Percentiles rank a stretch among this genome's conserved stretches.
phyloP scores from a whole-genome alignment of 1,140 invertebrate species.

The Rhynchophorus ferrugineus region DNA sequence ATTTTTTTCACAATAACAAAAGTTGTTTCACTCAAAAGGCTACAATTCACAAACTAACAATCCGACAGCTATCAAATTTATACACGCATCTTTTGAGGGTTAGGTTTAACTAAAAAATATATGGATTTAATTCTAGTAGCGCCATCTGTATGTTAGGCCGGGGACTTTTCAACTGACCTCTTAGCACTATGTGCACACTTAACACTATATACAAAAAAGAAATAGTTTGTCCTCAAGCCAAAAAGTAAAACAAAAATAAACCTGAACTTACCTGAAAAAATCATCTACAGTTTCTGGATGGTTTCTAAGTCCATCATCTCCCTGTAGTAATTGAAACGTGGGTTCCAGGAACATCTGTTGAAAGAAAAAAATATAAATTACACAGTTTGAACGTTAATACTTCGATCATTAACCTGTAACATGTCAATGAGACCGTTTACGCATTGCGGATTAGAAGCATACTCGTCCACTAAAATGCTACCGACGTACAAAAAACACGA shows the following conservation, averaged over 20 bases:
- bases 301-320: slow-evolving; percentile 68
- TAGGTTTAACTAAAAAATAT: no score
- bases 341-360: slow-evolving; percentile 65
- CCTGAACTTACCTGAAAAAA: slow-evolving; percentile 65
- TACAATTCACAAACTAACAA: no score
- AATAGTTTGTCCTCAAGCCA: no score
- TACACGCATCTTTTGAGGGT: no score
- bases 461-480: slow-evolving; percentile 93
- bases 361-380: slow-evolving; percentile 1
- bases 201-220: no score
- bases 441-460: slow-evolving; percentile 63
- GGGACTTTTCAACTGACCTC: no score
- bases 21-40: no score
- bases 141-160: no score
- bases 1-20: no score
- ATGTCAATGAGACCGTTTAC: slow-evolving; percentile 72
- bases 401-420: slow-evolving; percentile 51
- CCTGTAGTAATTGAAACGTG: slow-evolving; percentile 75
- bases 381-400: background rate
- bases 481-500: slow-evolving; percentile 93
- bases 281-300: slow-evolving; percentile 98
- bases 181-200: no score
- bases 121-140: no score
- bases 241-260: background rate
- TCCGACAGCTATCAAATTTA: no score